These are phyloP conservation scores for Cancer borealis DNA, from an alignment of 2,888 invertebrate genomes.

Conservation along the genomic window DNA sequence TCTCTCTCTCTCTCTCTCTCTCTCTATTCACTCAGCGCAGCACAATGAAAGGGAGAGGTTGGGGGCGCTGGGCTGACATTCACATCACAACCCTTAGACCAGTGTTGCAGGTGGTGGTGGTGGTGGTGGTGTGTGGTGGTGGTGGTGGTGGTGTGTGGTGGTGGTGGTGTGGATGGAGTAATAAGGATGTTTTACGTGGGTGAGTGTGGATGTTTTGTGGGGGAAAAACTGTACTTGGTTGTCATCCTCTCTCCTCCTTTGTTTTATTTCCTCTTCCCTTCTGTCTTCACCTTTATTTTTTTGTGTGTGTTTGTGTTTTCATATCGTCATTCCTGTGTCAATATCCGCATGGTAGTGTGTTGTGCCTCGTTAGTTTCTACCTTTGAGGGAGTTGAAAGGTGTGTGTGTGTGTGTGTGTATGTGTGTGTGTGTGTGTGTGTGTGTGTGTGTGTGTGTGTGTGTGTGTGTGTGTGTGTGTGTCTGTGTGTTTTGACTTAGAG, in stretches of 20 bases:
- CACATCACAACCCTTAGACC: neutral
- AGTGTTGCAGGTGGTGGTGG: neutral
- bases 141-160: neutral
- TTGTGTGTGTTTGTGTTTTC: too few species aligned
- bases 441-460: neutral
- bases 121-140: neutral
- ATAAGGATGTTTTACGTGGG: too few species aligned
- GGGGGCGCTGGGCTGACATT: neutral
- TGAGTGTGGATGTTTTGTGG: too few species aligned
- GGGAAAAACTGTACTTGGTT: too few species aligned
- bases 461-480: neutral
- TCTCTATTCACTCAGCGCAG: neutral
- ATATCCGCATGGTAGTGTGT: too few species aligned
- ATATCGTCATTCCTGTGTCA: too few species aligned
- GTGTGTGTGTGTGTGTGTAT: constrained; percentile 8
- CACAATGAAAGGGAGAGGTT: neutral
- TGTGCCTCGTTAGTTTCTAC: too few species aligned
- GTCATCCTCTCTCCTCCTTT: too few species aligned
- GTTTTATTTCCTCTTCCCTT: too few species aligned
- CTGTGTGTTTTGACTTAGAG: neutral
- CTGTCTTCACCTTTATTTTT: too few species aligned
- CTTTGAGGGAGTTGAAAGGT: neutral
- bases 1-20: neutral
- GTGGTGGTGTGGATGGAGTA: neutral
- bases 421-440: neutral